phyloP scores from a whole-genome alignment of 2,113 vertebrate species.

The Colossoma macropomum region DNA sequence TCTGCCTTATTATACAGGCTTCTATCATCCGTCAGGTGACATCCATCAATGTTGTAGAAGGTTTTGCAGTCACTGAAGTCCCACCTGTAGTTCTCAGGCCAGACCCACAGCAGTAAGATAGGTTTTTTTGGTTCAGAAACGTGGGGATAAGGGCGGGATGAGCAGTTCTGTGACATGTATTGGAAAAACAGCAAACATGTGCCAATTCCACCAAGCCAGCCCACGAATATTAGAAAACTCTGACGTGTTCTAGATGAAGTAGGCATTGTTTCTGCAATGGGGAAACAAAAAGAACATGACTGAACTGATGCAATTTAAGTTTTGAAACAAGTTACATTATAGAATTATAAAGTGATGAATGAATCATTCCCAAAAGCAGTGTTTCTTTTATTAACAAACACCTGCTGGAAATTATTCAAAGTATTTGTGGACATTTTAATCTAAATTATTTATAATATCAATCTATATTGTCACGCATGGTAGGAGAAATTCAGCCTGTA shows the following conservation, averaged over 20 bases:
- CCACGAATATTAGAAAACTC: background rate
- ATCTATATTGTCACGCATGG: too few species aligned
- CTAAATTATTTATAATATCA: too few species aligned
- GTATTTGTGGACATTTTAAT: too few species aligned
- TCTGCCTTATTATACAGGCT: conserved; percentile 81
- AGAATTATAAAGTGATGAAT: too few species aligned
- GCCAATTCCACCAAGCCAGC: background rate
- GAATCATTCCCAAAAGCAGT: too few species aligned
- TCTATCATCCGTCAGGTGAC: conserved; percentile 68
- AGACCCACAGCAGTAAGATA: conserved; percentile 87
- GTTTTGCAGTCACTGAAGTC: conserved; percentile 80
- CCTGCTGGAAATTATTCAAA: too few species aligned
- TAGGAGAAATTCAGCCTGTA: too few species aligned
- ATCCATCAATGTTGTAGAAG: conserved; percentile 83
- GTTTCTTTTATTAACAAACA: too few species aligned
- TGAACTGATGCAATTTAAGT: too few species aligned
- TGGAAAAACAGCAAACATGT: background rate
- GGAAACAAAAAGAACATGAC: background rate
- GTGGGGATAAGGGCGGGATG: background rate
- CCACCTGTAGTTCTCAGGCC: conserved; percentile 84
- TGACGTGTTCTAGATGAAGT: background rate
- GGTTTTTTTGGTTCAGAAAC: conserved; percentile 67
- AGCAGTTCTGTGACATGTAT: too few species aligned
- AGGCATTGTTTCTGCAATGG: background rate
- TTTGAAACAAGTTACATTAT: too few species aligned